Base-by-base conservation (phyloP, 2,888 invertebrate species). In the Salticus scenicus region DNA sequence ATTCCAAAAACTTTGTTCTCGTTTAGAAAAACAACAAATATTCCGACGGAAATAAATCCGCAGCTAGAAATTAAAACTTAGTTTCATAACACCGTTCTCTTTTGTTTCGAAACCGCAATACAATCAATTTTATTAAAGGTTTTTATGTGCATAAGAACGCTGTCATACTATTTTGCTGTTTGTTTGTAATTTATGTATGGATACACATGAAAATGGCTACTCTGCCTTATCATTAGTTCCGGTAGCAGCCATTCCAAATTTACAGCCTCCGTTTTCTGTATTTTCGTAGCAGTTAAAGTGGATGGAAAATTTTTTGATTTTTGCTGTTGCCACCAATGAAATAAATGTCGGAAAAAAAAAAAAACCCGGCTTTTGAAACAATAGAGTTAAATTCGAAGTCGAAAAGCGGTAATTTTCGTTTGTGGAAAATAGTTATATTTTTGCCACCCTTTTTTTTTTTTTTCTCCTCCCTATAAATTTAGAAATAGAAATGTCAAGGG, bases 401-500 rank as follows among this genome's bases (percentile, higher is more conserved):
- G 57, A 57, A 57, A 37, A 57, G 57, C 57, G 57, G 57, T 57
- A 57, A 57, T 57, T n/a, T 57, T 57, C 57, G 12, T 24, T n/a
- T n/a, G 24, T 12, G 20, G 24, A 20, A 12, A 57, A 57, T 57
- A 4, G 57, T 24, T 57, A 57, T 57, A 57, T 57, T 57, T 57
- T 57, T 57, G 57, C 57, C 57, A 24, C 57, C 20, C 14, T 24
- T 57, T n/a, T 24, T n/a, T 57, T 57, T 24, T 24, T 47, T 37
- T 47, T 47, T 47, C 17, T 14, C 24, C 57, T 24, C 57, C 24
- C 20, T 1, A 24, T 4, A 1, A 24, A 4, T 57, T 57, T 12
- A 5, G 24, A 37, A 57, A 78, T 63, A 78, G 72, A 79, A 79
- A 80, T 74, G 80, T 80, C 80, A 80, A 51, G 73, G 73, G 67